Evolutionary conservation across 2,113 vertebrate species (phyloP).

Genomic region (Cygnus buccinator): DNA sequence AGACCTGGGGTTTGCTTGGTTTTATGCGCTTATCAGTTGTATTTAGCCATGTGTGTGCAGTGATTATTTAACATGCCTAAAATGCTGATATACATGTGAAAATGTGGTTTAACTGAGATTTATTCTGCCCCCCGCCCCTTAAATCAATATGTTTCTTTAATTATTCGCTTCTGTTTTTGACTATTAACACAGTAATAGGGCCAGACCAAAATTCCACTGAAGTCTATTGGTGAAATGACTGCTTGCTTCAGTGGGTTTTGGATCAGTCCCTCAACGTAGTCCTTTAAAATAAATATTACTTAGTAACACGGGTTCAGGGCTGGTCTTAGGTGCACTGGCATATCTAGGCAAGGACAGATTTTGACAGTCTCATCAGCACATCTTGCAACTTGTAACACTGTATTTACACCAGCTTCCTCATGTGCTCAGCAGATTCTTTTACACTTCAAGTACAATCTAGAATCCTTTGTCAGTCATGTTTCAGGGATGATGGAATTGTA

Average conservation of each 20-base stretch:
- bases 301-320: not conserved
- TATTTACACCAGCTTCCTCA: not conserved
- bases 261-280: not conserved
- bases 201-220: conserved; percentile 23
- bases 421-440: conserved; percentile 18
- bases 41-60: conserved; percentile 7
- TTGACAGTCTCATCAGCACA: not conserved
- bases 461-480: not conserved
- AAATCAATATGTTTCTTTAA: not conserved
- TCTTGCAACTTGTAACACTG: not conserved
- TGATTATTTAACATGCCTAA: conserved; percentile 38
- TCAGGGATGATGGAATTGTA: not conserved
- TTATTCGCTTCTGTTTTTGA: not conserved
- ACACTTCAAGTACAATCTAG: not conserved
- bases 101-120: conserved; percentile 18
- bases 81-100: not conserved
- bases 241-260: conserved; percentile 37
- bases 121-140: not conserved
- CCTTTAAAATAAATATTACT: not conserved
- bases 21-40: conserved; percentile 45
- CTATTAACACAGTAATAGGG: conserved; percentile 13
- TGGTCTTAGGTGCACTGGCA: conserved; percentile 21
- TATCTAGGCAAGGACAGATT: conserved; percentile 36
- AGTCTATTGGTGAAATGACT: not conserved
- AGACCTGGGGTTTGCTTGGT: conserved; percentile 21